Evolutionary conservation across 2,888 invertebrate genomes (phyloP).

Genomic region (Melinaea menophilus): DNA sequence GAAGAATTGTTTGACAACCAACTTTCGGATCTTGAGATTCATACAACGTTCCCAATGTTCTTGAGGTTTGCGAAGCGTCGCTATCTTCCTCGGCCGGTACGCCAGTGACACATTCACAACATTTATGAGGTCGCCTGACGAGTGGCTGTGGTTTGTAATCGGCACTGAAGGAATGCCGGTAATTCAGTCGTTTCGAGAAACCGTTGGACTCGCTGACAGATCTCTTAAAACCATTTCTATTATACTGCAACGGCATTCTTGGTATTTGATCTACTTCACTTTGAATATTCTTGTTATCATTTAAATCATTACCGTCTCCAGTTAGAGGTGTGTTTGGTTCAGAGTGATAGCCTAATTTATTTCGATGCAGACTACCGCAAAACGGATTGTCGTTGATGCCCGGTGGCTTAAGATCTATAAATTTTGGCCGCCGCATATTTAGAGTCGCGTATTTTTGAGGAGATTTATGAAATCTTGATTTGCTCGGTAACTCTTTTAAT

Average conservation of each 20-base stretch:
- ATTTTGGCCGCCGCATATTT: constrained; percentile 69
- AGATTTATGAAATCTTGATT: constrained; percentile 70
- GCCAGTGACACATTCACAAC: constrained; percentile 73
- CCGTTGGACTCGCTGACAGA: constrained; percentile 71
- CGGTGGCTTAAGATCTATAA: constrained; percentile 63
- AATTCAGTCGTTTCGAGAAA: constrained; percentile 68
- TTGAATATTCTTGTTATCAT: constrained; percentile 57
- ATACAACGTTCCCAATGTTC: constrained; percentile 72
- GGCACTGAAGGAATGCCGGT: constrained; percentile 72
- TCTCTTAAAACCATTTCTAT: constrained; percentile 67
- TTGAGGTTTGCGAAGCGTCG: constrained; percentile 51
- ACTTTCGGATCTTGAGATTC: constrained; percentile 81
- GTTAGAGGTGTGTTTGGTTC: constrained; percentile 72
- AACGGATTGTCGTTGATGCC: constrained; percentile 55
- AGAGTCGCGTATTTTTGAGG: constrained; percentile 74
- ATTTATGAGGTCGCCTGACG: constrained; percentile 65
- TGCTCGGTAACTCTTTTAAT: constrained; percentile 68
- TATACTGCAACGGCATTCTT: constrained; percentile 67
- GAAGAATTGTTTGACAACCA: constrained; percentile 81
- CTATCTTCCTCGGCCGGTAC: constrained; percentile 60
- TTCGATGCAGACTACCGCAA: constrained; percentile 65
- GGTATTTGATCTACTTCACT: constrained; percentile 69
- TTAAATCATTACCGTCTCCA: constrained; percentile 53
- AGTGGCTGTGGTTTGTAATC: constrained; percentile 59
- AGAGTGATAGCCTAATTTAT: constrained; percentile 70